Base-by-base conservation (phyloP, 1,140 invertebrate species). In the Diploscapter pachys region DNA sequence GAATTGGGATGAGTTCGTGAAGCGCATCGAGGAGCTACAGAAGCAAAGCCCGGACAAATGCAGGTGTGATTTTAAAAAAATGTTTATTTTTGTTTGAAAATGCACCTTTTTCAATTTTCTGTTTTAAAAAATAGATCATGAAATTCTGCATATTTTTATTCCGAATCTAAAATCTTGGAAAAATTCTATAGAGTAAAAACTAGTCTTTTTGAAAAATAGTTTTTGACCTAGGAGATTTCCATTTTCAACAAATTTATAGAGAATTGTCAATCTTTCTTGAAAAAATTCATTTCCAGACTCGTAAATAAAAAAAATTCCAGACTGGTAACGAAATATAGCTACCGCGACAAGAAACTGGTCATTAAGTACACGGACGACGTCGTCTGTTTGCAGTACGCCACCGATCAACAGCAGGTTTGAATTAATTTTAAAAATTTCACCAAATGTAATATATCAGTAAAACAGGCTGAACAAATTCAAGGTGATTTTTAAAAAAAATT, bases 1-100 rank as follows among this genome's bases (percentile, higher is more conserved):
- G 80, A 91, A 91, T 8, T 96, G 93, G 93, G 93, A 96, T 87
- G 94, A 96, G 83, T 96, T 96, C 86, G 92, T 94, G 82, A 94
- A 93, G 84, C 92, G 91, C 66, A 93, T 92, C 0, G 93, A 96
- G 87, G 90, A 91, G 86, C 89, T 96, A 83, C 95, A 95, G 84
- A 87, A 94, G 77, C 90, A 91, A 81, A 91, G 94, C 87, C 93
- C 94, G 5, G 87, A 91, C 74, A 93, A 93, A 92, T 93, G 84
- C 87, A 76, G 77, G 77, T 78, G 50, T 70, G 53, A 66, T 53
- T 63, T 6, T 2, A 54, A 5, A 31, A 31, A 13, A 11, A 76
- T 13, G 48, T 11, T 71, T 6, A 63, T 49, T 71, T 9, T 48
- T 65, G 2, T 62, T 55, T 69, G 53, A 48, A 31, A 11, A 77